Percentiles rank a stretch among this genome's conserved stretches.
Evolutionary conservation across 2,113 vertebrate genomes (phyloP).

Genomic region (Megaceryle maxima): DNA sequence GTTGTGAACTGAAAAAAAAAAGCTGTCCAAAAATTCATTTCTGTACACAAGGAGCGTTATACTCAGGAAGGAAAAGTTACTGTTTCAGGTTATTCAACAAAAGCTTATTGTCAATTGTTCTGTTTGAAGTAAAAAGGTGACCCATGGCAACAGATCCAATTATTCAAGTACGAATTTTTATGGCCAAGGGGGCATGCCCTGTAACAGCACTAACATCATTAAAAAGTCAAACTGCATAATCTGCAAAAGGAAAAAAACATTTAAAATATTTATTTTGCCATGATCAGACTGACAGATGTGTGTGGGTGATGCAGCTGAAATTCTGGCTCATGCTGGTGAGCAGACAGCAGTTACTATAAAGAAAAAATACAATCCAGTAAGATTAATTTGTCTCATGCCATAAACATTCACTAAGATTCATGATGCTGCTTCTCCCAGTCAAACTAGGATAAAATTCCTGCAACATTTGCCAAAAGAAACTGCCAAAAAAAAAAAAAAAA

Average conservation of each 20-base stretch:
- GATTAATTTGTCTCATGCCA: background rate
- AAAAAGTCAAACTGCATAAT: background rate
- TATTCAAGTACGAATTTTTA: background rate
- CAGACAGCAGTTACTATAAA: background rate
- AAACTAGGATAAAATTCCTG: background rate
- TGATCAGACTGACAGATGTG: background rate
- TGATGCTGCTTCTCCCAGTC: background rate
- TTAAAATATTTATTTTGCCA: slow-evolving; percentile 9
- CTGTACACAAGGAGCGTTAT: background rate
- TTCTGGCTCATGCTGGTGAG: background rate
- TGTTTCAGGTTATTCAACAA: background rate
- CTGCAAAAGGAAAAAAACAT: background rate
- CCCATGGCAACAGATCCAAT: background rate
- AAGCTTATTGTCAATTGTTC: background rate
- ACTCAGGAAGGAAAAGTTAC: background rate
- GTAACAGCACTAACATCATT: background rate
- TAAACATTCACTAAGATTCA: background rate
- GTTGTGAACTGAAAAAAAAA: background rate
- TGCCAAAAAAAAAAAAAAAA: background rate
- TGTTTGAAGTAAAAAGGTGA: background rate
- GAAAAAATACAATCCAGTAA: background rate
- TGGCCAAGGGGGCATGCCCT: background rate
- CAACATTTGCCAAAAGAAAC: background rate
- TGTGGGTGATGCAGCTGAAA: slow-evolving; percentile 9
- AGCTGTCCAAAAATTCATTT: background rate